Percentiles rank a stretch among this genome's conserved stretches.
phyloP scores from a whole-genome alignment of 1,140 invertebrate genomes.

The Spodoptera frugiperda region DNA sequence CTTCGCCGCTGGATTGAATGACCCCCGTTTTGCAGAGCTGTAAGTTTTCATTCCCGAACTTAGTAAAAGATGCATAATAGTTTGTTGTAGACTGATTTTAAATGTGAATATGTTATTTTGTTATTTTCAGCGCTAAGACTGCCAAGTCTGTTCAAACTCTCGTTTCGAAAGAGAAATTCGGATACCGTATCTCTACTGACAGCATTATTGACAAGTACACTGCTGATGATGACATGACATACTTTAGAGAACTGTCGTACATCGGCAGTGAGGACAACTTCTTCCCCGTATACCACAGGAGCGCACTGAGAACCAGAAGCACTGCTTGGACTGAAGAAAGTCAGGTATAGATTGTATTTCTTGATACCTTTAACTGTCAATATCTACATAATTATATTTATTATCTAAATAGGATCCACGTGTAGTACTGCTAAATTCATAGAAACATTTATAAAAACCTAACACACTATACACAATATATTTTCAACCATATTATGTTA shows the following conservation, averaged over 20 bases:
- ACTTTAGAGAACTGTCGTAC: slow-evolving; percentile 70
- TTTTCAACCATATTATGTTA: no score
- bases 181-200: slow-evolving; percentile 85
- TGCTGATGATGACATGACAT: slow-evolving; percentile 79
- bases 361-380: no score
- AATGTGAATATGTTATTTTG: no score
- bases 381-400: no score
- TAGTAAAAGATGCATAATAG: neutral
- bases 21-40: slow-evolving; percentile 57
- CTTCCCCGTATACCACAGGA: slow-evolving; percentile 83
- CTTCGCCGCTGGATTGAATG: slow-evolving; percentile 79
- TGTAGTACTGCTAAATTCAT: no score
- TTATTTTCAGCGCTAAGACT: slow-evolving; percentile 59
- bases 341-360: slow-evolving; percentile 49
- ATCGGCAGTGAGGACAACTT: slow-evolving; percentile 87
- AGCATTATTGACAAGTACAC: slow-evolving; percentile 76
- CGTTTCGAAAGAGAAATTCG: slow-evolving; percentile 86
- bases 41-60: neutral
- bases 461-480: no score
- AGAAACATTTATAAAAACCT: no score
- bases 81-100: neutral
- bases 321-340: slow-evolving; percentile 80
- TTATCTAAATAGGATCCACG: no score
- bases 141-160: slow-evolving; percentile 86
- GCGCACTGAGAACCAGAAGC: slow-evolving; percentile 68